These are phyloP conservation scores for Alosa sapidissima DNA, from an alignment of 2,797 vertebrate genomes.

Conservation along the genomic window DNA sequence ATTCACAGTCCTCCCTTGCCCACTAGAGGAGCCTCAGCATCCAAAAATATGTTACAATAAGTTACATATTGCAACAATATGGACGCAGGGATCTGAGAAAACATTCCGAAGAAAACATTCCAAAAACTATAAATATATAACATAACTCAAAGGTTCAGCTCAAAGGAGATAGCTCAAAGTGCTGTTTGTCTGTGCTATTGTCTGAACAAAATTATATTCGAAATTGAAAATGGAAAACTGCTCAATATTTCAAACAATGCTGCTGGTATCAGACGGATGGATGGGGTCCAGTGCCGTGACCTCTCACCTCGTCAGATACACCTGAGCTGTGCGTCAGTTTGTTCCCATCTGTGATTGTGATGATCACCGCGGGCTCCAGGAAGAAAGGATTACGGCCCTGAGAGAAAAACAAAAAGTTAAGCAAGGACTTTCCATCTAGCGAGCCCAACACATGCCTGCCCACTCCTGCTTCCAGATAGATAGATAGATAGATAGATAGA, in stretches of 20 bases:
- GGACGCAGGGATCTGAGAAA: background rate
- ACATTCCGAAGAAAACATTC: too few relatives aligned
- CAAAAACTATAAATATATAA: background rate
- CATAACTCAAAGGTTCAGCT: background rate
- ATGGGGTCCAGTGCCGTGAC: background rate
- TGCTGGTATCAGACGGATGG: background rate
- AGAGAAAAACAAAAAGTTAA: constrained; percentile 25
- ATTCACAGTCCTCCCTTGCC: background rate
- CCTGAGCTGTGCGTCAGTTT: constrained; percentile 93
- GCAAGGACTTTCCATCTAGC: background rate
- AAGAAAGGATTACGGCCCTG: constrained; percentile 98
- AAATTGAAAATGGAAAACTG: too few relatives aligned
- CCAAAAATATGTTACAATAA: background rate
- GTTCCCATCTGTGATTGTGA: constrained; percentile 99
- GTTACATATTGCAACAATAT: background rate
- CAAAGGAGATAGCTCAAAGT: background rate
- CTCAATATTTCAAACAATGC: background rate
- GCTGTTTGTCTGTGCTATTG: background rate
- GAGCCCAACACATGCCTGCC: constrained; percentile 1
- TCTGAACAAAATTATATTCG: too few relatives aligned
- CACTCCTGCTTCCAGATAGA: background rate
- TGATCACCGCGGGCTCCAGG: constrained; percentile 97
- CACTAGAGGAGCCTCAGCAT: background rate
- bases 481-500: too few relatives aligned
- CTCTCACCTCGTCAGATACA: constrained; percentile 94